Evolutionary conservation across 1,140 invertebrate genomes (phyloP), one percentile per base, ranked within the genome.

Genomic region (Mamestra configurata): DNA sequence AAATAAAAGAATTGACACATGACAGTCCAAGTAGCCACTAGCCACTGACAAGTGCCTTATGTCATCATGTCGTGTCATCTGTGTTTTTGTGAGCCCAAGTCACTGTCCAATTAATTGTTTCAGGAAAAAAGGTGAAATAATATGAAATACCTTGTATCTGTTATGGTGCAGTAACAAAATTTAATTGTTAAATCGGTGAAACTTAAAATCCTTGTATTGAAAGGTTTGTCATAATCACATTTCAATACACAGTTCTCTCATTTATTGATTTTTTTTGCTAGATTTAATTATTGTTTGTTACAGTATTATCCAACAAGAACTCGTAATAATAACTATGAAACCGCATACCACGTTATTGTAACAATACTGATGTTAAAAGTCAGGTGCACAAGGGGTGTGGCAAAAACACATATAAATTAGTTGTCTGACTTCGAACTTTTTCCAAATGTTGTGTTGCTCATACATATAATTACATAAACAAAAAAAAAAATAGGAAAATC

Each of bases 141-240:
- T 66, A 40, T 5, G 5, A n/a, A 31, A 40, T 66, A 66, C 10
- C 10, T 40, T 66, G 61, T 22, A 11, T 40, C 4, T 37, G 18
- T 66, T 15, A 18, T 61, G 27, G 31, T 61, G 35, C 35, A 40
- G 8, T 40, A 40, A 66, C 35, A 18, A 66, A 40, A 40, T 22
- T 20, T 66, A 66, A 61, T 20, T 66, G 5, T 40, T 20, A 20
- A 66, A 0, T 66, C 15, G 1, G 10, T 22, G 4, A 37, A 22
- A 40, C n/a, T 64, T 22, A 57, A 53, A 57, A 57, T 24, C 22
- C 1, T 66, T 40, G 10, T 20, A 66, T 66, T 40, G n/a, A 35
- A 22, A 66, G 61, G 61, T 66, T 6, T 40, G 61, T 40, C 61
- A 64, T 37, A 31, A 37, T 37, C n/a, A 40, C 35, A 18, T 64